These are phyloP conservation scores for Trichogramma evanescens DNA, from an alignment of 2,888 invertebrate species.

Conservation along the genomic window DNA sequence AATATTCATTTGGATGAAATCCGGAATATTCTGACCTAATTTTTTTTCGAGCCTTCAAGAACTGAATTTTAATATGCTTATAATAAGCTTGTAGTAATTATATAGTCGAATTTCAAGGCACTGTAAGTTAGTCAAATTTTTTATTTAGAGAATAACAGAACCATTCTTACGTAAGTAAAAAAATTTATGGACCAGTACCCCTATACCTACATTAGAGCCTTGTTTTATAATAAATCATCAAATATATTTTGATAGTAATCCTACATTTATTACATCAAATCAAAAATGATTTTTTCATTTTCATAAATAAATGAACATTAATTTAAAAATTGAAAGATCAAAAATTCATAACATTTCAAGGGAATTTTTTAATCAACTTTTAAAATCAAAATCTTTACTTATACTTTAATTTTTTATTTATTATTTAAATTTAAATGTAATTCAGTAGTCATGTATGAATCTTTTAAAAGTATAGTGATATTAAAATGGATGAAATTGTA, in stretches of 20 bases:
- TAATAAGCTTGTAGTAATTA: too few species aligned
- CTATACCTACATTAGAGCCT: too few species aligned
- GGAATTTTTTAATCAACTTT: not conserved
- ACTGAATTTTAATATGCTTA: too few species aligned
- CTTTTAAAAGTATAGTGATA: slow-evolving; percentile 5
- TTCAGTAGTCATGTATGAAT: not conserved
- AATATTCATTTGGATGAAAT: too few species aligned
- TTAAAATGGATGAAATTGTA: slow-evolving; percentile 21
- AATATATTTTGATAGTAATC: not conserved
- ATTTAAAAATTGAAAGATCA: not conserved
- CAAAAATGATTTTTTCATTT: not conserved
- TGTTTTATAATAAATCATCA: too few species aligned
- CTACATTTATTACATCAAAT: not conserved
- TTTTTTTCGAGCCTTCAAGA: too few species aligned
- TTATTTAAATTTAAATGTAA: not conserved
- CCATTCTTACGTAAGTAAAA: too few species aligned
- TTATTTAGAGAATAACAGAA: too few species aligned
- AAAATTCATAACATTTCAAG: not conserved
- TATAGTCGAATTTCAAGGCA: too few species aligned
- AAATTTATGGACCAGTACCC: too few species aligned
- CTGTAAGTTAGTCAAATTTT: too few species aligned
- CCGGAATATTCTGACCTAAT: too few species aligned
- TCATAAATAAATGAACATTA: not conserved
- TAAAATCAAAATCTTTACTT: not conserved
- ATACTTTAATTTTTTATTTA: not conserved